These are phyloP conservation scores for Antechinus stuartii DNA, from an alignment of 2,113 vertebrate genomes.

Conservation along the genomic window DNA sequence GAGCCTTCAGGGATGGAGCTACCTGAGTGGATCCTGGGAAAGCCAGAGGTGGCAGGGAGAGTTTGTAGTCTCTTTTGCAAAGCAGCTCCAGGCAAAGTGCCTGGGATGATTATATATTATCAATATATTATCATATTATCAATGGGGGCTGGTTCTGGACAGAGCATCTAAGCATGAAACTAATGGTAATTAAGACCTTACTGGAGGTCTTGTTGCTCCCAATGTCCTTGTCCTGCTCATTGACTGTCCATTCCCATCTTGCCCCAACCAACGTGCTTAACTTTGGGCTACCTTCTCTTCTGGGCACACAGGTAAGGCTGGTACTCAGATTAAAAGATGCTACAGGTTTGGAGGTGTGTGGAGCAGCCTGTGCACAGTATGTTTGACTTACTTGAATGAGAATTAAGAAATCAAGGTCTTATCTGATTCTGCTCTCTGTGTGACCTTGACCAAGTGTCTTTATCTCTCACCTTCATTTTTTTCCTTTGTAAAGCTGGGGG, in stretches of 20 bases:
- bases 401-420: no score
- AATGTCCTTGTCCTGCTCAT: neutral
- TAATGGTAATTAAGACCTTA: no score
- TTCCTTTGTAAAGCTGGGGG: neutral
- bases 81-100: slow-evolving; percentile 54
- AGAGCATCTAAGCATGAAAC: neutral
- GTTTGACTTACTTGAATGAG: neutral
- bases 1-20: slow-evolving; percentile 50
- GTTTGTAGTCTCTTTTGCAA: slow-evolving; percentile 56
- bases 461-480: neutral
- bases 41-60: slow-evolving; percentile 31
- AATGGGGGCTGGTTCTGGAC: neutral
- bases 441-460: neutral
- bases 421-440: no score
- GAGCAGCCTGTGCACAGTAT: neutral
- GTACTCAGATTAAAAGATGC: neutral
- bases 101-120: neutral
- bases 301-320: neutral
- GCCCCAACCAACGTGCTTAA: neutral
- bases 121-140: neutral
- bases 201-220: no score
- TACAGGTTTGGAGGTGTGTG: neutral
- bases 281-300: neutral
- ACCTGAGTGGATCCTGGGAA: slow-evolving; percentile 54
- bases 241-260: no score